These are phyloP conservation scores for Marronus borbonicus DNA, from an alignment of 2,888 invertebrate species.

Conservation along the genomic window DNA sequence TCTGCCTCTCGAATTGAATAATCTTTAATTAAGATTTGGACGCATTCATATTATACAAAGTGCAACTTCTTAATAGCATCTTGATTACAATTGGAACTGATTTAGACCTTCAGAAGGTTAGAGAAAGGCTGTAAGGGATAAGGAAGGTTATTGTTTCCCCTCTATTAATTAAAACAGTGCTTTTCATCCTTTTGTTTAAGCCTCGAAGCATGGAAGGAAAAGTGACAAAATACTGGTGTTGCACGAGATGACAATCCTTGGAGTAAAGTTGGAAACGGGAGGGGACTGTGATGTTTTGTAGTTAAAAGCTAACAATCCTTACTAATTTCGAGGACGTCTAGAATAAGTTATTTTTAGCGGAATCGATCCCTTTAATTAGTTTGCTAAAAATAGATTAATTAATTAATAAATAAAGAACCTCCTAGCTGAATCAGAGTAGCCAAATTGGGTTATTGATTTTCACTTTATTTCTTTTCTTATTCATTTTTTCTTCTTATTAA, in stretches of 20 bases:
- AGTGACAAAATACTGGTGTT: conserved; percentile 8
- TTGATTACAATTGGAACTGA: conserved; percentile 59
- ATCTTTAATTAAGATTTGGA: conserved; percentile 66
- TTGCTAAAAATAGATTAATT: too few relatives aligned
- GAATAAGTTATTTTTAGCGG: too few relatives aligned
- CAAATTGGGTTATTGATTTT: conserved; percentile 12
- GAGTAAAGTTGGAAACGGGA: background rate
- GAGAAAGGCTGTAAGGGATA: conserved; percentile 1
- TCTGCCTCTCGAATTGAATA: conserved; percentile 60
- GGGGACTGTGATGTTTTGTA: background rate
- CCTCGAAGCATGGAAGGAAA: conserved; percentile 1
- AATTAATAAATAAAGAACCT: background rate
- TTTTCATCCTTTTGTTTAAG: background rate
- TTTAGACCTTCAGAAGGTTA: conserved; percentile 45
- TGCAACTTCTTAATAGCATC: conserved; percentile 63
- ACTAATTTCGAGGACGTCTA: too few relatives aligned
- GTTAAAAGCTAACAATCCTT: too few relatives aligned
- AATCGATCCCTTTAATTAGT: too few relatives aligned
- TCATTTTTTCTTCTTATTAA: conserved; percentile 9
- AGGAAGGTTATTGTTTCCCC: conserved; percentile 18
- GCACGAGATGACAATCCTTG: background rate
- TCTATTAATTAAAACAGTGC: conserved; percentile 25
- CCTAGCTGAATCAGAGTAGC: background rate
- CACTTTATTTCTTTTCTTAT: conserved; percentile 17
- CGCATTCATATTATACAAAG: conserved; percentile 63